Evolutionary conservation across 2,797 vertebrate genomes (phyloP), one percentile per base, ranked within the genome.

Genomic region (Perodicticus potto): DNA sequence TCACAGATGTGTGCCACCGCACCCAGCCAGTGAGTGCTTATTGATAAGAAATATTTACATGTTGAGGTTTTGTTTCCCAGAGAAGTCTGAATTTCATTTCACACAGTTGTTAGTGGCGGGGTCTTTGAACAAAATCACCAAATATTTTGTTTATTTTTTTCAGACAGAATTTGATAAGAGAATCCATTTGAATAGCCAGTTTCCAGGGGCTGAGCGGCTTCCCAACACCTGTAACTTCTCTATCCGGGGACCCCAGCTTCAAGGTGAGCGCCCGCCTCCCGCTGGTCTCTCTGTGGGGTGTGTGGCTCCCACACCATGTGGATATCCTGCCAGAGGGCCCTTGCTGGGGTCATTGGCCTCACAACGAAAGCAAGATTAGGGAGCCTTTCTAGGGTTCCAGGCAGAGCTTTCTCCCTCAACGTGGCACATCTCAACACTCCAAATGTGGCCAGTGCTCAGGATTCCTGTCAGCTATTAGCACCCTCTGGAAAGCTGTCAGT

Each of bases 221-320:
- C 99, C 99, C 37, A 99, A 99, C 98, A 99, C 99, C 20, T 99
- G 99, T 91, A 99, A 99, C 65, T 98, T 99, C 93, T 99, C 99
- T 94, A 98, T 99, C 98, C 94, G 98, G 88, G 99, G 99, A 23
- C 98, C 98, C 53, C 97, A 97, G 63, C 98, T 99, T 95, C 98
- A 98, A 99, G 99, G 99, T 99, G 98, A 88, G 20, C 57, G 1
- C 22, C 27, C 0, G 0, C 1, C n/a, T 40, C 7, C 34, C 29
- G 12, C 65, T 13, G 22, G 4, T 2, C 34, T 16, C 17, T 3
- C 7, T 3, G 0, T 6, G 25, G 7, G 1, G 13, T 13, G 19
- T 13, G 23, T 5, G 3, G 34, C 29, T 16, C 12, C 82, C 0
- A 3, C 1, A 3, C 14, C 22, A 1, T 8, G 3, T 14, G 57